A percentile compares a stretch with the other conserved stretches of the same genome.
phyloP scores from a whole-genome alignment of 1,140 invertebrate species.

The Brachionus manjavacas region DNA sequence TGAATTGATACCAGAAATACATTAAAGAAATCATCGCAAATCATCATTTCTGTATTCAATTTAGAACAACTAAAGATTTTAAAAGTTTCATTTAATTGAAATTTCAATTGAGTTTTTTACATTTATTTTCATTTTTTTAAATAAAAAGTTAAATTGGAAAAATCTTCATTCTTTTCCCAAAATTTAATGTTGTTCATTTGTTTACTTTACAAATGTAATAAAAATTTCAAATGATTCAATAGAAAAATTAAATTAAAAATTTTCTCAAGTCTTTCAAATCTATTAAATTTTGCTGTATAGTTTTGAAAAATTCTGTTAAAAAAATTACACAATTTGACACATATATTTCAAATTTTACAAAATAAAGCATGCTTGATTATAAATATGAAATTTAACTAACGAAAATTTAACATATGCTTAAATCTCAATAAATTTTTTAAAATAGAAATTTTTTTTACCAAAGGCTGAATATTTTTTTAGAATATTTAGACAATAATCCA shows the following conservation, averaged over 20 bases:
- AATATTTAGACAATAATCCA: not conserved
- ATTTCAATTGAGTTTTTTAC: no score
- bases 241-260: not conserved
- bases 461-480: not conserved
- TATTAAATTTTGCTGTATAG: not conserved
- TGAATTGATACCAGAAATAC: no score
- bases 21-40: no score
- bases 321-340: not conserved
- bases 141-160: no score
- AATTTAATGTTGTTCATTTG: no score
- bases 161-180: no score
- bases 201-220: no score
- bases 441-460: not conserved
- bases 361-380: not conserved
- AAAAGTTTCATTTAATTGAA: no score
- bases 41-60: no score
- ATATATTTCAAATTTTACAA: not conserved
- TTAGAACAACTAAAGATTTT: no score
- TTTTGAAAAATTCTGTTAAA: not conserved
- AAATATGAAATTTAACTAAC: not conserved
- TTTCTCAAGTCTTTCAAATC: not conserved
- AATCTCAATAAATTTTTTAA: not conserved
- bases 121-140: no score
- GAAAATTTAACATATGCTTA: not conserved
- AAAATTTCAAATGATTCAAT: no score